phyloP scores from a whole-genome alignment of 2,888 invertebrate species.

The Unio delphinus region DNA sequence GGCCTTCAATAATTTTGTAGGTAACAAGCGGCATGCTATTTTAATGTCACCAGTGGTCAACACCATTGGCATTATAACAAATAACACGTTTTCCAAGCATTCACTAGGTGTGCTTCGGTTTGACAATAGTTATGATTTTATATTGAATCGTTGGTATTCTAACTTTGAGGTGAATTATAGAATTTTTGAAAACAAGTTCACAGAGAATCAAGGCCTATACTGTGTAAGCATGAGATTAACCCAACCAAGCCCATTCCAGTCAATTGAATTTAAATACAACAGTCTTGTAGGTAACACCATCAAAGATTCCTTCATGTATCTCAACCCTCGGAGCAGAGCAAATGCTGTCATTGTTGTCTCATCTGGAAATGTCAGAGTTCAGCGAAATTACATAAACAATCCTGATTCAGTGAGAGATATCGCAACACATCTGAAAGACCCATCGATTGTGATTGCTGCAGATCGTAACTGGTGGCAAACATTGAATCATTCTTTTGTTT shows the following conservation, averaged over 20 bases:
- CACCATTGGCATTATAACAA: slow-evolving; percentile 74
- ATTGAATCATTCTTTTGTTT: slow-evolving; percentile 48
- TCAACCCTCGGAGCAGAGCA: slow-evolving; percentile 92
- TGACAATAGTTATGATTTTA: slow-evolving; percentile 78
- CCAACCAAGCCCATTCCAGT: slow-evolving; percentile 87
- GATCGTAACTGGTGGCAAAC: slow-evolving; percentile 93
- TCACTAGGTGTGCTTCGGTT: slow-evolving; percentile 87
- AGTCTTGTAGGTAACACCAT: slow-evolving; percentile 89
- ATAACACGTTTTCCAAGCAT: slow-evolving; percentile 90
- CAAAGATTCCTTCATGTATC: slow-evolving; percentile 84
- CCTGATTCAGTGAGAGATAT: slow-evolving; percentile 93
- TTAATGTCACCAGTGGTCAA: slow-evolving; percentile 67
- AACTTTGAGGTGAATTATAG: slow-evolving; percentile 64
- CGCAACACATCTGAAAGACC: slow-evolving; percentile 94
- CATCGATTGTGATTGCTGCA: slow-evolving; percentile 93
- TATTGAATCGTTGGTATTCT: slow-evolving; percentile 64
- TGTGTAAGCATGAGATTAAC: slow-evolving; percentile 90
- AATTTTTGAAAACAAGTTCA: slow-evolving; percentile 82
- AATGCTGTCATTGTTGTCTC: slow-evolving; percentile 93
- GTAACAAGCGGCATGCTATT: slow-evolving; percentile 66
- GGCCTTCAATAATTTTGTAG: slow-evolving; percentile 62
- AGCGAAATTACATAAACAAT: slow-evolving; percentile 89
- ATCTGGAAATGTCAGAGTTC: slow-evolving; percentile 90
- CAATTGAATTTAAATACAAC: slow-evolving; percentile 88
- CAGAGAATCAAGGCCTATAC: slow-evolving; percentile 88